Conservation (phyloP, 1,140 invertebrate genomes). For the Nomia melanderi region DNA sequence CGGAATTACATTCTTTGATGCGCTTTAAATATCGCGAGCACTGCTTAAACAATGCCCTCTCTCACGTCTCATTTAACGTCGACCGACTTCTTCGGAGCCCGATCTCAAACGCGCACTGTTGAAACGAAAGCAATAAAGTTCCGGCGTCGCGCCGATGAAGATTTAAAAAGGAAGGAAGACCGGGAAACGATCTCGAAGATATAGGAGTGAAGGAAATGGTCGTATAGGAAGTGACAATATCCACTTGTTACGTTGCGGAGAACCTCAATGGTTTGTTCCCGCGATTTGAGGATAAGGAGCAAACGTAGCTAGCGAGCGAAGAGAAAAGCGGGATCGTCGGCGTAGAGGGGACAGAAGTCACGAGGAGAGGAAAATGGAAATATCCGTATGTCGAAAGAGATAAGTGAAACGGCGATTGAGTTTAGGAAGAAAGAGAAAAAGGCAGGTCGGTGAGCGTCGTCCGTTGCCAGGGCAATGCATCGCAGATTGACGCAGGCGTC, state of each 20-base stretch:
- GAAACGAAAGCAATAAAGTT: constrained; percentile 23
- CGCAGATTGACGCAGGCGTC: constrained; percentile 75
- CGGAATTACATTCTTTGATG: neutral
- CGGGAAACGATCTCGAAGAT: neutral
- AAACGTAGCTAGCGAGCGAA: neutral
- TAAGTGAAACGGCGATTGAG: constrained; percentile 56
- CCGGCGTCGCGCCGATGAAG: neutral
- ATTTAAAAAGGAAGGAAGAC: neutral
- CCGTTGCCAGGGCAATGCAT: constrained; percentile 78
- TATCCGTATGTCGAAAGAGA: constrained; percentile 55
- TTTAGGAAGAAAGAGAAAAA: constrained; percentile 49
- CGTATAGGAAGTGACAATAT: constrained; percentile 67
- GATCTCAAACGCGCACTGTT: neutral
- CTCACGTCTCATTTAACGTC: neutral
- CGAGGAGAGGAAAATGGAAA: constrained; percentile 40
- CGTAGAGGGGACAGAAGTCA: constrained; percentile 38
- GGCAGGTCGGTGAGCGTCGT: constrained; percentile 57
- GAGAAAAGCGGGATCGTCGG: constrained; percentile 24
- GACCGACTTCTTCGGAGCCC: neutral
- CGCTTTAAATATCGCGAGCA: neutral
- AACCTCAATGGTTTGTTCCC: constrained; percentile 30
- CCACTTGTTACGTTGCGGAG: constrained; percentile 73
- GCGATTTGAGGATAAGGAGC: constrained; percentile 26
- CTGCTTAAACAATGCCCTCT: neutral
- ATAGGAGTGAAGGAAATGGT: constrained; percentile 33